Percentiles rank a stretch among this genome's conserved stretches.
Evolutionary conservation across 2,888 invertebrate genomes (phyloP).

Genomic region (Drosophila limbata): DNA sequence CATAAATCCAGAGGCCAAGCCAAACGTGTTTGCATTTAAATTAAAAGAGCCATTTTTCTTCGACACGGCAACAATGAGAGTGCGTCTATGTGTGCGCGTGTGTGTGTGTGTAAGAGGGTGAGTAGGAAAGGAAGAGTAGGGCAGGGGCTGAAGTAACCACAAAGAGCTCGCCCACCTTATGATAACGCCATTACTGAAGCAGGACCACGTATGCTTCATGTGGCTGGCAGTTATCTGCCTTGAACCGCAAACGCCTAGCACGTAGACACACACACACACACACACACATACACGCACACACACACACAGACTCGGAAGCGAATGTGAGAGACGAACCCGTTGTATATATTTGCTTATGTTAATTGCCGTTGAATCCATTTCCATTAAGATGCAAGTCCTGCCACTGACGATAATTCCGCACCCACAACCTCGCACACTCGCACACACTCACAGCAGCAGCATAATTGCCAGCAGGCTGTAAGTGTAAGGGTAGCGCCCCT

Average conservation of each 20-base stretch:
- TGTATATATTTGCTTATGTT: slow-evolving; percentile 84
- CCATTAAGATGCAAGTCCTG: slow-evolving; percentile 83
- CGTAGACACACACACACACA: slow-evolving; percentile 50
- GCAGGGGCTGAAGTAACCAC: slow-evolving; percentile 41
- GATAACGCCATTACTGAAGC: slow-evolving; percentile 75
- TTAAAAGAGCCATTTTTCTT: slow-evolving; percentile 85
- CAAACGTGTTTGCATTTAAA: slow-evolving; percentile 84
- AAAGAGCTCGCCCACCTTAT: slow-evolving; percentile 73
- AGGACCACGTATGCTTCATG: slow-evolving; percentile 69
- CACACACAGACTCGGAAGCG: slow-evolving; percentile 7
- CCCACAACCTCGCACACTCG: slow-evolving; percentile 49
- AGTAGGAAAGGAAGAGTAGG: slow-evolving; percentile 1
- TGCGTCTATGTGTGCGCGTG: slow-evolving; percentile 11
- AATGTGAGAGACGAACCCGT: slow-evolving; percentile 54
- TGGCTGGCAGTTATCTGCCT: slow-evolving; percentile 61
- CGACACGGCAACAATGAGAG: slow-evolving; percentile 36
- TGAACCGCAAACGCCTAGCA: slow-evolving; percentile 77
- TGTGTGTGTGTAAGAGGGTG: slow-evolving; percentile 8
- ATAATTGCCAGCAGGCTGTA: slow-evolving; percentile 62
- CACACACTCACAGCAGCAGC: slow-evolving; percentile 35
- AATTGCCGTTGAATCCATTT: slow-evolving; percentile 84
- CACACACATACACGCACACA: slow-evolving; percentile 20
- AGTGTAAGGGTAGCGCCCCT: slow-evolving; percentile 36
- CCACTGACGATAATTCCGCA: slow-evolving; percentile 79
- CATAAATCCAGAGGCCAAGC: slow-evolving; percentile 82